Evolutionary conservation across 2,113 vertebrate species (phyloP), one percentile per base, ranked within the genome.

Genomic region (Lycaon pictus): DNA sequence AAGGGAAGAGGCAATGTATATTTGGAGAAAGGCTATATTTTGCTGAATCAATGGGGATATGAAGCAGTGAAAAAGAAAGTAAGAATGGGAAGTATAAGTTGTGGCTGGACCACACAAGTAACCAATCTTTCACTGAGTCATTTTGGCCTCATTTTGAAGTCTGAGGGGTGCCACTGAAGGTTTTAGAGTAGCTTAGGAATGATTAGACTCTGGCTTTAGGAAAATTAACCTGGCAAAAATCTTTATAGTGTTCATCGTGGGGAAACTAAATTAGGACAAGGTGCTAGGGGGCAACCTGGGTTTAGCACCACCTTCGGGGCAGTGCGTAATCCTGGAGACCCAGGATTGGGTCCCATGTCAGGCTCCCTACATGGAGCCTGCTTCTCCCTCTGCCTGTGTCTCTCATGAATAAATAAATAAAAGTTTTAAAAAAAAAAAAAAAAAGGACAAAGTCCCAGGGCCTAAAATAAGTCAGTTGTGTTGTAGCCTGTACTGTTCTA

Each of bases 11-110:
- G 35, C 43, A 22, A 22, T 65, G 19, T 11, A 2, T 53, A 10
- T 83, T 80, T 92, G 35, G 67, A 86, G 91, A 72, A 86, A 16
- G 85, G 83, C 58, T 77, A 11, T 51, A 62, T 63, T 93, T 82
- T 82, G 82, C 76, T 76, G n/a, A 56, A 32, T 77, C 43, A 6
- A 0, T 89, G 72, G 15, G 25, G 16, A 0, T 65, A n/a, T 43
- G 11, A 69, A 76, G 62, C 19, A 58, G 43, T 55, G 48, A 37
- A 43, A 11, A 87, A 91, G 62, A 37, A 90, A 83, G 35, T 67
- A 74, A 71, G 58, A 56, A 15, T 35, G 48, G 71, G 48, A n/a
- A 72, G 74, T 37, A 2, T 7, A 71, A 20, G 72, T 60, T 55
- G 19, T n/a, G 23, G 72, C 65, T 51, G 32, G 35, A 74, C 76